Conservation (phyloP, 2,797 vertebrate species). For the Sebastes kiyomatsui region DNA sequence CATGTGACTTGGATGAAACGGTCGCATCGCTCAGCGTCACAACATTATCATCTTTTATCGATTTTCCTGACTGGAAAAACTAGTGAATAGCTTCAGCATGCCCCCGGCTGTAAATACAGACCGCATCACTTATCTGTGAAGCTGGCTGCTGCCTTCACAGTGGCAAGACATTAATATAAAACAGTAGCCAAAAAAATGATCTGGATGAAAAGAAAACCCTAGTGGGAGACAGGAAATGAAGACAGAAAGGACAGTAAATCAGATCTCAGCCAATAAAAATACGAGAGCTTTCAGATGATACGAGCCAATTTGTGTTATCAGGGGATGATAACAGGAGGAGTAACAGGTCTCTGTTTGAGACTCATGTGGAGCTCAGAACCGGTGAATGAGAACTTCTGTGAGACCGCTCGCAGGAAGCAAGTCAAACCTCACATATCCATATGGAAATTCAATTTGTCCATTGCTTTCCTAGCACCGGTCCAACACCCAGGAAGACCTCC, state of each 20-base stretch:
- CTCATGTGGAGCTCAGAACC: background rate
- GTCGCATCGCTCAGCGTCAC: background rate
- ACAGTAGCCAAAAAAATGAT: conserved; percentile 29
- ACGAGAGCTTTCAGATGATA: background rate
- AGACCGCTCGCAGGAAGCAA: conserved; percentile 23
- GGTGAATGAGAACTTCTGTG: conserved; percentile 31
- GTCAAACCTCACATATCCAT: conserved; percentile 54
- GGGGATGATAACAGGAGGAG: conserved; percentile 11
- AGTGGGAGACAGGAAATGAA: conserved; percentile 8
- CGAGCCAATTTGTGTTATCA: conserved; percentile 17
- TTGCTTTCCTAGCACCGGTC: conserved; percentile 7
- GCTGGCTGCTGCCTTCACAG: conserved; percentile 30
- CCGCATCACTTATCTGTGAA: conserved; percentile 38
- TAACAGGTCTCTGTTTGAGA: background rate
- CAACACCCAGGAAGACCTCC: conserved; percentile 66
- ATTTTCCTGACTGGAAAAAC: conserved; percentile 62
- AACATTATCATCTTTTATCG: conserved; percentile 36
- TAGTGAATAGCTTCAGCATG: conserved; percentile 61
- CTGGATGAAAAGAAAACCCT: background rate
- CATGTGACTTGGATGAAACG: conserved; percentile 30
- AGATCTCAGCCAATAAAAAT: conserved; percentile 29
- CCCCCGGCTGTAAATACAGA: conserved; percentile 47
- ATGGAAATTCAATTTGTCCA: conserved; percentile 52
- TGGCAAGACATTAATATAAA: conserved; percentile 41
- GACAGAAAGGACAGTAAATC: background rate